Evolutionary conservation across 2,113 vertebrate genomes (phyloP), one percentile per base, ranked within the genome.

Genomic region (Notarius lentiginosus): DNA sequence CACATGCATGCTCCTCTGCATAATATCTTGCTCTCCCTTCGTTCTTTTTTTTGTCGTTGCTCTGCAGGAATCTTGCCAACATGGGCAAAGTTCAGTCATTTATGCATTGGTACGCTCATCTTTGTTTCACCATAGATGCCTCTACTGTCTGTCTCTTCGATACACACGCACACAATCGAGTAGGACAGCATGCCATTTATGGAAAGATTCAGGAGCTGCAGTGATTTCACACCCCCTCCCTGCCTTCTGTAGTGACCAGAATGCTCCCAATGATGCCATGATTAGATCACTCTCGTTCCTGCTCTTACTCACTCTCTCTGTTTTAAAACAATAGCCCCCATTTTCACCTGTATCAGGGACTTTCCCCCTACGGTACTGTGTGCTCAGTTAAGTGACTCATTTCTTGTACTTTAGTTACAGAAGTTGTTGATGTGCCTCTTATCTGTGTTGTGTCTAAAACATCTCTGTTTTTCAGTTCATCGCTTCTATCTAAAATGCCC

Each of bases 221-320:
- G 68, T 76, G 85, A 87, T 83, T 61, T 87, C 87, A 84, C 82
- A 53, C 79, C 20, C 55, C 18, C 72, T 63, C 76, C n/a, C 47
- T 65, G 63, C 27, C 22, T 2, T 58, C 63, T 58, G 77, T 20
- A 72, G 85, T 81, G 63, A 86, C 61, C 86, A 90, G 81, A 79
- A 56, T 84, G 55, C 56, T 70, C 55, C 55, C 8, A 34, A 77
- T 86, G 79, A 84, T 88, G 86, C 65, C 79, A 84, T 75, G 90
- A 92, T 94, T 89, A 92, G 82, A 91, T 93, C 91, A 90, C 30
- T 65, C 70, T 84, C 73, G 68, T 76, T 66, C 73, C 49, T 58
- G 7, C 77, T n/a, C 49, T 55, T 68, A 53, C 61, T 51, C 17
- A 1, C 66, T 20, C 55, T 53, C 77, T 81, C 30, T 56, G 17